phyloP scores from a whole-genome alignment of 2,797 vertebrate genomes.

The Danio aesculapii region DNA sequence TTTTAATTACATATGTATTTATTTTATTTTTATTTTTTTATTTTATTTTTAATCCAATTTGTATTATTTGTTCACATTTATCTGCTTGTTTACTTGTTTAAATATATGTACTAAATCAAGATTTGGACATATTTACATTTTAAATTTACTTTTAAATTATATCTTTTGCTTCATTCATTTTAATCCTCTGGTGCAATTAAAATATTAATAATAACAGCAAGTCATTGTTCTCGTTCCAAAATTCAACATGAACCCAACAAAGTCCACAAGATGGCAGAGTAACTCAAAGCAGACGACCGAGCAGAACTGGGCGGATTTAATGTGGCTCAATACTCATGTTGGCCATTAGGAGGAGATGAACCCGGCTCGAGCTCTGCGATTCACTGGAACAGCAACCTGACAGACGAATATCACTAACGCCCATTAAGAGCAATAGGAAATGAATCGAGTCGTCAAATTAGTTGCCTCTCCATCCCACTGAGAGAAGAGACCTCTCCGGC shows the following conservation, averaged over 20 bases:
- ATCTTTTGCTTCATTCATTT: not conserved
- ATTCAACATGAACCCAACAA: slow-evolving; percentile 25
- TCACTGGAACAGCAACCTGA: slow-evolving; percentile 67
- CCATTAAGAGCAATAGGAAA: slow-evolving; percentile 78
- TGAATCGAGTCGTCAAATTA: slow-evolving; percentile 64
- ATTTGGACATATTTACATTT: no score
- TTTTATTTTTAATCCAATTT: no score
- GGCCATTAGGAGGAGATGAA: slow-evolving; percentile 74
- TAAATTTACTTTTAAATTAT: no score
- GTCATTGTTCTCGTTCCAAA: not conserved
- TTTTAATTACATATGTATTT: no score
- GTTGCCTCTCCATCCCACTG: slow-evolving; percentile 56
- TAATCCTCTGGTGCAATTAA: not conserved
- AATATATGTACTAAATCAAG: no score
- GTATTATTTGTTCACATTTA: no score
- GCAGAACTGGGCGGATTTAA: slow-evolving; percentile 64
- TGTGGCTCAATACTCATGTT: slow-evolving; percentile 54
- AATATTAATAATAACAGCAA: not conserved
- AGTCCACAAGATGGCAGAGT: slow-evolving; percentile 73
- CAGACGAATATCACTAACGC: slow-evolving; percentile 79
- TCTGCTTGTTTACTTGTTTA: no score
- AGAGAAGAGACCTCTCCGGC: slow-evolving; percentile 51
- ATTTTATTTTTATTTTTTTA: no score
- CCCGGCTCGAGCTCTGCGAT: slow-evolving; percentile 60
- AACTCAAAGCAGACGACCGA: slow-evolving; percentile 42